A percentile compares a stretch with the other conserved stretches of the same genome.
Evolutionary conservation across 2,888 invertebrate species (phyloP).

Genomic region (Mythimna vitellina): DNA sequence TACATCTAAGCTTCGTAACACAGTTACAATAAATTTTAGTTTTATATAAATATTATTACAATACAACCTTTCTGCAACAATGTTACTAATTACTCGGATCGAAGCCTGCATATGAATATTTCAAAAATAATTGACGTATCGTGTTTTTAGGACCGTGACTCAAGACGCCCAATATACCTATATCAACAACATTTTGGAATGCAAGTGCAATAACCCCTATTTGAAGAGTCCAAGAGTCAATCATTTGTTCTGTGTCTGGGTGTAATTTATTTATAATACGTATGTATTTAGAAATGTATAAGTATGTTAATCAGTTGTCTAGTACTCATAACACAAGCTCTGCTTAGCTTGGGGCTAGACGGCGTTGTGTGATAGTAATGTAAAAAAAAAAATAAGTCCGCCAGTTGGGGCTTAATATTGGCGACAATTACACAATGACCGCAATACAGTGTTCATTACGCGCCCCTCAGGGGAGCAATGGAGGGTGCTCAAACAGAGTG

Average conservation of each 20-base stretch:
- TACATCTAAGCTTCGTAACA: not conserved
- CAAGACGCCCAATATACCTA: conserved; percentile 20
- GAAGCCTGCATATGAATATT: conserved; percentile 24
- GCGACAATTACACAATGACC: conserved; percentile 38
- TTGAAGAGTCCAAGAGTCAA: conserved; percentile 18
- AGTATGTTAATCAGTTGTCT: no score
- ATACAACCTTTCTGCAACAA: not conserved
- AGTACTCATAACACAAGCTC: no score
- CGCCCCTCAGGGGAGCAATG: conserved; percentile 5
- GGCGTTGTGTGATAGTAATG: no score
- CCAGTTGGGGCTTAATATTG: conserved; percentile 21
- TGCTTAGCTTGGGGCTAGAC: no score
- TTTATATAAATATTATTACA: not conserved
- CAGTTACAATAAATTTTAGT: not conserved
- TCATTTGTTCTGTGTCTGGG: no score
- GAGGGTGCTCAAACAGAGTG: conserved; percentile 21
- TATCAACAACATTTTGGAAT: conserved; percentile 3
- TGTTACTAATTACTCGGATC: conserved; percentile 2
- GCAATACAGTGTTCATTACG: conserved; percentile 36
- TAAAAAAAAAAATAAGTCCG: no score
- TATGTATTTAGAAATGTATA: no score
- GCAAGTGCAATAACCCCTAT: conserved; percentile 24
- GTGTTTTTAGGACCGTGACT: conserved; percentile 27
- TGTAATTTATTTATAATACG: no score
- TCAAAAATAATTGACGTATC: conserved; percentile 32